Percentiles rank a stretch among this genome's conserved stretches.
These are phyloP conservation scores for Ailurus styani DNA, from an alignment of 2,113 vertebrate species.

Conservation along the genomic window DNA sequence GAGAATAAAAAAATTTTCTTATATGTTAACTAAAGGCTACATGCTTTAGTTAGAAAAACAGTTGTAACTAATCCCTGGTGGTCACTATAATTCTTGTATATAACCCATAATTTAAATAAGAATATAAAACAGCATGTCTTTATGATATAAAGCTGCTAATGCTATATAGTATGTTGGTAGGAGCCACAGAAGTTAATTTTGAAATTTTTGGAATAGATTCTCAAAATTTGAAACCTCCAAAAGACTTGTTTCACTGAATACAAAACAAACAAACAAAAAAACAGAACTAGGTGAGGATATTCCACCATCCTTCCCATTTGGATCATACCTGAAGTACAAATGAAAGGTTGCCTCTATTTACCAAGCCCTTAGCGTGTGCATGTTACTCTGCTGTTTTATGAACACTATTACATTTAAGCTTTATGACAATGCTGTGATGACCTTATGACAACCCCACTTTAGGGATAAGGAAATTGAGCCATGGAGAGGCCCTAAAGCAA, in stretches of 20 bases:
- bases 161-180: background rate
- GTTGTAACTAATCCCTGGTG: background rate
- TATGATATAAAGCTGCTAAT: background rate
- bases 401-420: background rate
- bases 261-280: background rate
- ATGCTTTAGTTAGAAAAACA: background rate
- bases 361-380: background rate
- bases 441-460: background rate
- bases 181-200: background rate
- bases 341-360: background rate
- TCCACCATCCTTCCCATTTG: background rate
- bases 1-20: background rate
- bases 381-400: background rate
- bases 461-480: background rate
- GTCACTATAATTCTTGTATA: background rate
- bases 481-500: background rate
- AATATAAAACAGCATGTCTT: background rate
- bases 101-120: background rate
- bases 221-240: background rate
- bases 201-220: constrained; percentile 2
- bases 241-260: background rate
- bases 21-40: background rate
- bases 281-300: background rate
- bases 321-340: background rate
- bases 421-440: background rate